Base-by-base conservation (phyloP, 2,888 invertebrate species). In the Tinea pellionella region DNA sequence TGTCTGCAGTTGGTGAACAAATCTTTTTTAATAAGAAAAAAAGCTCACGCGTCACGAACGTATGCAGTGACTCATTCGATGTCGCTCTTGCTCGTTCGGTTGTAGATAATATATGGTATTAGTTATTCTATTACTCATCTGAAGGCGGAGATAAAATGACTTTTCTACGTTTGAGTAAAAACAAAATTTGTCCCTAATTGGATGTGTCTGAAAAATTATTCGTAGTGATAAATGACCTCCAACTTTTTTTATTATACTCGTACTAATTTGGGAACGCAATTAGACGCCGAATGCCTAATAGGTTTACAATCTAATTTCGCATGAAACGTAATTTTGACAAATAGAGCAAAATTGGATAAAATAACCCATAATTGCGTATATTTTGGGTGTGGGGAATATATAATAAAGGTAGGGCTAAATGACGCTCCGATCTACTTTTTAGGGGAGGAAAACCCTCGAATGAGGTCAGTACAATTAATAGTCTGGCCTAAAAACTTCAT, bases 121-220 rank as follows among this genome's bases (percentile, higher is more conserved):
- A 47, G 47, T 47, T 47, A 47, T n/a, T n/a, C n/a, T n/a, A n/a
- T 47, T 47, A 47, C 47, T 47, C 47, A 47, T 47, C 47, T 2
- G 15, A 47, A 13, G 47, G 47, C 47, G 15, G 47, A 47, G 47
- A 15, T 9, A 16, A n/a, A 37, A 12, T 37, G 9, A 24, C 37
- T 37, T 37, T 37, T 37, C 37, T 37, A 37, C n/a, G 37, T 37
- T 37, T 37, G 37, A 2, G 9, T 37, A 24, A 6, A 24, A 24
- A 24, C 24, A 24, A 24, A 24, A 24, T 24, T 24, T 24, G 6
- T 24, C 24, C 24, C 6, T 24, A 24, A 3, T 24, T 24, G 6
- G 24, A 2, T 24, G 6, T 24, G 24, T 24, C 24, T 24, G 24
- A 24, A 24, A 6, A 24, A 24, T 24, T 24, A 2, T 24, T 24